Conservation (phyloP, 2,113 vertebrate species). For the Oxyruncus cristatus region DNA sequence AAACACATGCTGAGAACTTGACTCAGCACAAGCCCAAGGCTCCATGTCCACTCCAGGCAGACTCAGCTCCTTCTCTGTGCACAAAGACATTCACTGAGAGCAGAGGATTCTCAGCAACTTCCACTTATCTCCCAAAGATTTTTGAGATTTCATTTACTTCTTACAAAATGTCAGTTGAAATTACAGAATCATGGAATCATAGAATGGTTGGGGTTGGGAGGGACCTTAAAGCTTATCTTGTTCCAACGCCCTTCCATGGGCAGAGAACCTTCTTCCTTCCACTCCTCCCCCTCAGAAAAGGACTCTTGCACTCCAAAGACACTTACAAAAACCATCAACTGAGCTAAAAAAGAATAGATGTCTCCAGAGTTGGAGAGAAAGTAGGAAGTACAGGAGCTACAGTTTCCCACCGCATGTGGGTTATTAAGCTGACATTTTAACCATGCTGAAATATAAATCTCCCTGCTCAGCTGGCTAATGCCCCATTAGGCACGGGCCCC, state of each 20-base stretch:
- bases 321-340: background rate
- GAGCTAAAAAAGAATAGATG: background rate
- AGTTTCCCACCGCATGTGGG: background rate
- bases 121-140: background rate
- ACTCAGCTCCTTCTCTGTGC: background rate
- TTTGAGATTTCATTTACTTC: background rate
- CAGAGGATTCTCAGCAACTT: background rate
- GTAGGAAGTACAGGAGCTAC: background rate
- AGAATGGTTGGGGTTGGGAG: background rate
- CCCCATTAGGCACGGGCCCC: background rate
- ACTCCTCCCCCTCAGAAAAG: background rate
- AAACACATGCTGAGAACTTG: accelerated
- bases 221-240: background rate
- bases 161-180: background rate
- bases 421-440: constrained; percentile 26
- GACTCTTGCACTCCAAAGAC: background rate
- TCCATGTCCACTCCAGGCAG: background rate
- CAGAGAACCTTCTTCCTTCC: background rate
- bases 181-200: accelerated
- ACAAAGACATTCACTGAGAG: accelerated
- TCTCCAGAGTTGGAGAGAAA: background rate
- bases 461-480: background rate
- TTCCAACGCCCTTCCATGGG: background rate
- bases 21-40: accelerated
- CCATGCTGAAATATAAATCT: background rate